A percentile compares a stretch with the other conserved stretches of the same genome.
These are phyloP conservation scores for Microplitis manilae DNA, from an alignment of 2,888 invertebrate genomes.

Conservation along the genomic window DNA sequence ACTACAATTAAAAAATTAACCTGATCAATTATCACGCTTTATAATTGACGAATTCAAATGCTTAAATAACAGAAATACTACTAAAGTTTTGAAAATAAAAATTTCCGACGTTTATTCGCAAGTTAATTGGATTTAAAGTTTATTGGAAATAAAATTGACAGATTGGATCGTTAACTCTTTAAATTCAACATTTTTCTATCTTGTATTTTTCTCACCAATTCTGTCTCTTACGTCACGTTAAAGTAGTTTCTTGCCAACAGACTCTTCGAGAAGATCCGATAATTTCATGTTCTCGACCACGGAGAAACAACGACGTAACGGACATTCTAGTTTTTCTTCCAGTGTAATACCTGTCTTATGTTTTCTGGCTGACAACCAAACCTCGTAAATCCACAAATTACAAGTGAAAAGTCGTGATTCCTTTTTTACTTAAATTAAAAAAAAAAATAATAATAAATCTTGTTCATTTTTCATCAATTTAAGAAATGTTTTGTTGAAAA, in stretches of 20 bases:
- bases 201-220: slow-evolving; percentile 8
- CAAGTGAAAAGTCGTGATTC: slow-evolving; percentile 56
- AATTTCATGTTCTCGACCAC: slow-evolving; percentile 44
- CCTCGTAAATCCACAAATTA: slow-evolving; percentile 63
- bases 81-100: too few relatives aligned
- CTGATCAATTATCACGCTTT: too few relatives aligned
- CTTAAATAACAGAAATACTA: too few relatives aligned
- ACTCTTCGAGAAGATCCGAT: slow-evolving; percentile 31
- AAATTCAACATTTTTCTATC: slow-evolving; percentile 23
- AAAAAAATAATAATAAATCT: neutral
- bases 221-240: slow-evolving; percentile 17
- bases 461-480: slow-evolving; percentile 10
- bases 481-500: neutral
- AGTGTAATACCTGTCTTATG: slow-evolving; percentile 53
- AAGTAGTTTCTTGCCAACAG: slow-evolving; percentile 19
- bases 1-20: too few relatives aligned
- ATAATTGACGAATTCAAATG: too few relatives aligned
- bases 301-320: slow-evolving; percentile 45
- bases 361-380: slow-evolving; percentile 57
- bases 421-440: slow-evolving; percentile 10
- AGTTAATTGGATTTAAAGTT: neutral
- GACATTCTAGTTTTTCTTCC: slow-evolving; percentile 40
- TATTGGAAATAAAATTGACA: neutral
- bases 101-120: too few relatives aligned
- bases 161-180: neutral